A percentile compares a stretch with the other conserved stretches of the same genome.
These are phyloP conservation scores for Zaprionus ghesquierei DNA, from an alignment of 1,140 invertebrate genomes.

Conservation along the genomic window DNA sequence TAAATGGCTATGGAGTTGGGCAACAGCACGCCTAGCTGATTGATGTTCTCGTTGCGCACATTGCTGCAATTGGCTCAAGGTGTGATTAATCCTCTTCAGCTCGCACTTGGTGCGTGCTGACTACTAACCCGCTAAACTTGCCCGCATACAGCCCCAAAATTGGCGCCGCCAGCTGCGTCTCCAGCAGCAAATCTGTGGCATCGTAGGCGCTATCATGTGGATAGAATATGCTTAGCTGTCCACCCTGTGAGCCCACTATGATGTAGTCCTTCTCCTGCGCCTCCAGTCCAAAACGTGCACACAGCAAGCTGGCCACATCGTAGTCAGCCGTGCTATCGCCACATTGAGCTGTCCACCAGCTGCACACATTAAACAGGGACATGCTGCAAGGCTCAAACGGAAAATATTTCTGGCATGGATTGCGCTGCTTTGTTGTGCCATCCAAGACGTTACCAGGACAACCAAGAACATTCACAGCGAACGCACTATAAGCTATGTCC, in stretches of 20 bases:
- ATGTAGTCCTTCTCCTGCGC: constrained; percentile 85
- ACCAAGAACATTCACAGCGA: background rate
- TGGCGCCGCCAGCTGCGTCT: constrained; percentile 86
- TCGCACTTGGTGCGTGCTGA: no score
- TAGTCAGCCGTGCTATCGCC: constrained; percentile 84
- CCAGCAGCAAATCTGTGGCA: constrained; percentile 88
- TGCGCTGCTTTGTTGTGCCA: constrained; percentile 26
- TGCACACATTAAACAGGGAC: constrained; percentile 91
- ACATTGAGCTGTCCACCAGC: constrained; percentile 88
- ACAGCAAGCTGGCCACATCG: constrained; percentile 74
- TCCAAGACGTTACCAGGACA: background rate
- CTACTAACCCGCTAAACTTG: constrained; percentile 86
- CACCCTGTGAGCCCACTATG: constrained; percentile 88
- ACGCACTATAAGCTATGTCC: background rate
- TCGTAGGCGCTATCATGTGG: constrained; percentile 84
- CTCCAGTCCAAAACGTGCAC: constrained; percentile 84
- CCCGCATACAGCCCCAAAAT: constrained; percentile 89
- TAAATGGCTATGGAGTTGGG: constrained; percentile 75
- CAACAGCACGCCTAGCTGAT: constrained; percentile 73
- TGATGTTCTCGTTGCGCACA: constrained; percentile 66
- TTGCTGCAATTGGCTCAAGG: constrained; percentile 37
- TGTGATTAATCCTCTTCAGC: background rate
- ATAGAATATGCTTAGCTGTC: constrained; percentile 87
- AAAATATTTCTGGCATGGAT: background rate
- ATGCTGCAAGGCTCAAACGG: constrained; percentile 82